Conservation (phyloP, 2,888 invertebrate genomes). For the Melanophora roralis region DNA sequence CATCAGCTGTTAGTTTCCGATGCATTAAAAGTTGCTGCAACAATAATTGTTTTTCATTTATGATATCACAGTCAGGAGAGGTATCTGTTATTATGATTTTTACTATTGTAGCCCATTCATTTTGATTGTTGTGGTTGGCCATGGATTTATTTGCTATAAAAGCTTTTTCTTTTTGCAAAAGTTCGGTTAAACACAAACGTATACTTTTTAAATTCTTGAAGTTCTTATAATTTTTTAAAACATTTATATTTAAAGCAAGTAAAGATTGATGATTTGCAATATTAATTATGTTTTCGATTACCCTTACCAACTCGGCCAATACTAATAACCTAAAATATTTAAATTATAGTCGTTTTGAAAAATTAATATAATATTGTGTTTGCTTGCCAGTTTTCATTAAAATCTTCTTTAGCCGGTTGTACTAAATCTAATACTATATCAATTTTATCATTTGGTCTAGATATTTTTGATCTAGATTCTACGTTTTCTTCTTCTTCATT, state of each 20-base stretch:
- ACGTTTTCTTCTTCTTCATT: conserved; percentile 12
- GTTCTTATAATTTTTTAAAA: conserved; percentile 67
- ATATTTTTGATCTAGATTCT: conserved; percentile 67
- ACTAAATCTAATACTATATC: conserved; percentile 67
- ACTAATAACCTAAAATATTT: conserved; percentile 70
- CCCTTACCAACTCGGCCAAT: conserved; percentile 68
- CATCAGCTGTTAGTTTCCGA: conserved; percentile 65
- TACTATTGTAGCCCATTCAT: conserved; percentile 67
- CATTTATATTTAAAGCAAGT: conserved; percentile 62
- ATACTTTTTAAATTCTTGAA: conserved; percentile 67
- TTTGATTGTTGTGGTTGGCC: conserved; percentile 45
- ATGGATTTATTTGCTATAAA: conserved; percentile 57
- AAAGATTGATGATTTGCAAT: conserved; percentile 68
- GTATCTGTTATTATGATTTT: conserved; percentile 69
- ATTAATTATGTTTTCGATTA: conserved; percentile 67
- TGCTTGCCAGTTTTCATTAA: conserved; percentile 71
- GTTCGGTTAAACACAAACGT: conserved; percentile 64
- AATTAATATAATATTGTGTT: too few species aligned
- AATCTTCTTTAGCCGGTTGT: conserved; percentile 63
- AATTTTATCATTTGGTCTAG: conserved; percentile 65
- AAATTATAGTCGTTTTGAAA: neutral
- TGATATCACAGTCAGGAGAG: conserved; percentile 65
- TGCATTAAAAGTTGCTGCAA: conserved; percentile 68
- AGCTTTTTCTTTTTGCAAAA: conserved; percentile 67
- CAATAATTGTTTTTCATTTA: conserved; percentile 70